phyloP scores from a whole-genome alignment of 2,113 vertebrate species.

The Corvus moneduloides region DNA sequence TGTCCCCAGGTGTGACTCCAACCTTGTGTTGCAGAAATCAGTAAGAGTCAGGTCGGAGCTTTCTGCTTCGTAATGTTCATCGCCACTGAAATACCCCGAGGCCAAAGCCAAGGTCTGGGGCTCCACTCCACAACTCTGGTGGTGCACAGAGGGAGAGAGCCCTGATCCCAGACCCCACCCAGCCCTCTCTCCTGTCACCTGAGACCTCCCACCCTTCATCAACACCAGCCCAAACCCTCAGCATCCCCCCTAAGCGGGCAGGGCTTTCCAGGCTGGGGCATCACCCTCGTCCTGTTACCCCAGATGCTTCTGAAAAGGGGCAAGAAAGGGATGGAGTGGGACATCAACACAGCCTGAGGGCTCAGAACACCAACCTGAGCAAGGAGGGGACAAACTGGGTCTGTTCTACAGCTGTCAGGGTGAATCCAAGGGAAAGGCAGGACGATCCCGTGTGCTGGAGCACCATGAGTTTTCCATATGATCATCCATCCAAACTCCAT shows the following conservation, averaged over 20 bases:
- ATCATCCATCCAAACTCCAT: background rate
- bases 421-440: background rate
- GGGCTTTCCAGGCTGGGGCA: background rate
- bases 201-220: background rate
- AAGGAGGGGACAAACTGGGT: background rate
- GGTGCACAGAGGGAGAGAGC: background rate
- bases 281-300: accelerated
- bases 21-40: background rate
- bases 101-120: background rate
- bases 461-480: background rate
- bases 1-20: background rate
- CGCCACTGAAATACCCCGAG: accelerated
- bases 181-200: accelerated
- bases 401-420: accelerated
- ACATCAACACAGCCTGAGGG: background rate
- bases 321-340: accelerated
- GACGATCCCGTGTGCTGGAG: accelerated
- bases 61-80: background rate
- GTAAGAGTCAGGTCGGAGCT: background rate
- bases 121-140: background rate
- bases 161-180: background rate
- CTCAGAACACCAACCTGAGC: background rate
- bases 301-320: accelerated
- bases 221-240: background rate
- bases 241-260: accelerated